Evolutionary conservation across 2,888 invertebrate species (phyloP), one percentile per base, ranked within the genome.

Genomic region (Acrobasis repandana): DNA sequence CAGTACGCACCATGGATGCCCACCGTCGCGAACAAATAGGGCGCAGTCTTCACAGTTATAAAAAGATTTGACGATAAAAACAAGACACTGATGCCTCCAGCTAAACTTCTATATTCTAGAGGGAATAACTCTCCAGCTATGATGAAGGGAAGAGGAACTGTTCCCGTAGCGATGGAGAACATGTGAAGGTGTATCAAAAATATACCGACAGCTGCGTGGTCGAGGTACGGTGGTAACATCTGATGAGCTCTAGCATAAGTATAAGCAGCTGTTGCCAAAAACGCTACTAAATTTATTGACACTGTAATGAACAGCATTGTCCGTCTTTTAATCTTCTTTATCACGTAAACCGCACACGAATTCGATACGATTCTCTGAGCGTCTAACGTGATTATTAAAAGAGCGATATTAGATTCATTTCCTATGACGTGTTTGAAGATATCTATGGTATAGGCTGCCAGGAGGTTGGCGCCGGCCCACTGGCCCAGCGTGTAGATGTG

Each of bases 61-160:
- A 88, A 86, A 0, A 88, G 71, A 63, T 85, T 83, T 0, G 71
- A 62, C 1, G 86, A 83, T 3, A 86, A 51, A 61, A 85, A 83
- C 5, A 86, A 58, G 0, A 85, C 82, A 38, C 86, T 82, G n/a
- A 87, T 75, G 0, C 84, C 83, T 14, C 86, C 84, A 57, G 95
- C 95, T 0, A 94, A 74, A 36, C 94, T 94, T 51, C 94, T 89
- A 49, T 90, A 92, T 52, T 90, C 89, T 34, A 93, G 85, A 4
- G 95, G 93, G 69, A 95, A 95, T 0, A 95, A 79, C 77, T 96
- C 96, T 0, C 95, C 95, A 65, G 94, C 93, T 79, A 95, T 93
- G 10, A 95, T 93, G 88, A 95, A 95, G 0, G 95, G 95, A 56
- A 96, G 73, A 0, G 95, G 94, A 0, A 94, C 86, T 2, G 93